Evolutionary conservation across 2,797 vertebrate genomes (phyloP).

Genomic region (Galagoides demidoff): DNA sequence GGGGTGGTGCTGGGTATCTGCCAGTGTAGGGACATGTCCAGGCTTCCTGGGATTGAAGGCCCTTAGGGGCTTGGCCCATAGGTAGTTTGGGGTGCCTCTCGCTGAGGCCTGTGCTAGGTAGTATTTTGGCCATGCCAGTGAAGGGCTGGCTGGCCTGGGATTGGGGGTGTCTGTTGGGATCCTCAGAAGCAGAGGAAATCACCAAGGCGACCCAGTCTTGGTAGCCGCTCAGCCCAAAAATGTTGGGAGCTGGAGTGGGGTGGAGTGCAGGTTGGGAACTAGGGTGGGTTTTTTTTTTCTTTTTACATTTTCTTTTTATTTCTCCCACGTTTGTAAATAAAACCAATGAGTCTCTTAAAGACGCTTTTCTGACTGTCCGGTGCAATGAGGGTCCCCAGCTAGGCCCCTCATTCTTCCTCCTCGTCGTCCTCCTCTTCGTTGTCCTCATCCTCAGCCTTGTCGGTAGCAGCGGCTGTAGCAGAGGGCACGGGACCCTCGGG

Average conservation of each 20-base stretch:
- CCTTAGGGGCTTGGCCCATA: slow-evolving; percentile 72
- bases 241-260: slow-evolving; percentile 2
- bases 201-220: slow-evolving; percentile 49
- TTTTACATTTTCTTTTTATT: slow-evolving; percentile 72
- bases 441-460: slow-evolving; percentile 86
- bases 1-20: slow-evolving; percentile 66
- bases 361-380: slow-evolving; percentile 83
- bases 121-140: slow-evolving; percentile 73
- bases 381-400: slow-evolving; percentile 76
- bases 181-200: slow-evolving; percentile 49
- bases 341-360: slow-evolving; percentile 80
- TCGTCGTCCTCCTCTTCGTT: slow-evolving; percentile 83
- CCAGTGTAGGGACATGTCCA: slow-evolving; percentile 68
- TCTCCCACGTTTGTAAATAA: slow-evolving; percentile 72
- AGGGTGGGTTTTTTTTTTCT: slow-evolving; percentile 16
- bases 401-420: slow-evolving; percentile 78
- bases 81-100: slow-evolving; percentile 81
- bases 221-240: slow-evolving; percentile 49
- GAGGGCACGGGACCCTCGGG: slow-evolving; percentile 82
- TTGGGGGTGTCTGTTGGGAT: slow-evolving; percentile 44
- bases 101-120: slow-evolving; percentile 82
- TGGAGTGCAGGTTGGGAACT: slow-evolving; percentile 21
- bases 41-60: slow-evolving; percentile 65
- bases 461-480: slow-evolving; percentile 80
- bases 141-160: slow-evolving; percentile 29